Conservation (phyloP, 2,888 invertebrate species). For the Pterobdella sp. region DNA sequence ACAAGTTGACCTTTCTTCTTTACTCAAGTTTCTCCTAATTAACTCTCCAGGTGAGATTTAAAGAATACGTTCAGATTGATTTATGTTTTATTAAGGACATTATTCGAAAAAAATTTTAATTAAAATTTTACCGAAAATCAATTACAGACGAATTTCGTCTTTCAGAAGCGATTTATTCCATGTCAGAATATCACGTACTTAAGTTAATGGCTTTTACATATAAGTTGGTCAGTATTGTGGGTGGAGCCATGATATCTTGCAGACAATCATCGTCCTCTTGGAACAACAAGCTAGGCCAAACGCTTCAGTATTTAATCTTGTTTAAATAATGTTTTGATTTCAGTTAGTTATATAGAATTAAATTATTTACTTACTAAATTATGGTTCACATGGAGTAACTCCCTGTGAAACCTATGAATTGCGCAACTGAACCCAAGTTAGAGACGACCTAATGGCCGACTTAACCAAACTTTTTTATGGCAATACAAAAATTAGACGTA, state of each 20-base stretch:
- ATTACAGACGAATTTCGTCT: constrained; percentile 26
- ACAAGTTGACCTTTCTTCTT: neutral
- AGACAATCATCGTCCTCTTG: constrained; percentile 61
- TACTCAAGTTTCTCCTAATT: neutral
- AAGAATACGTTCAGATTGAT: too few relatives aligned
- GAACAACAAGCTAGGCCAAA: constrained; percentile 54
- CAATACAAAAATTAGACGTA: neutral
- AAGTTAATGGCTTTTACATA: constrained; percentile 65
- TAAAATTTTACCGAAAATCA: too few relatives aligned
- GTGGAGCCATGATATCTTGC: constrained; percentile 63
- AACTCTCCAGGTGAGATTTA: neutral
- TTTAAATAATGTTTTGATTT: neutral
- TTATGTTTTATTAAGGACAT: too few relatives aligned
- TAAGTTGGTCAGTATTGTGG: constrained; percentile 60
- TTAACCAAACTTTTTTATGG: neutral
- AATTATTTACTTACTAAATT: neutral
- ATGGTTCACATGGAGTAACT: too few relatives aligned
- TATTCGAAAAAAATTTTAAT: too few relatives aligned
- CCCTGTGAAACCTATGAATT: neutral
- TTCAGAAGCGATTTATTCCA: constrained; percentile 50
- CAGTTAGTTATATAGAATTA: neutral
- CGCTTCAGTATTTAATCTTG: constrained; percentile 35
- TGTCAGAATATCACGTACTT: constrained; percentile 58
- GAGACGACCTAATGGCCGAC: neutral
- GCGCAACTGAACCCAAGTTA: neutral